Percentiles rank a stretch among this genome's conserved stretches.
Conservation (phyloP, 2,113 vertebrate genomes). For the Phaetusa simplex region DNA sequence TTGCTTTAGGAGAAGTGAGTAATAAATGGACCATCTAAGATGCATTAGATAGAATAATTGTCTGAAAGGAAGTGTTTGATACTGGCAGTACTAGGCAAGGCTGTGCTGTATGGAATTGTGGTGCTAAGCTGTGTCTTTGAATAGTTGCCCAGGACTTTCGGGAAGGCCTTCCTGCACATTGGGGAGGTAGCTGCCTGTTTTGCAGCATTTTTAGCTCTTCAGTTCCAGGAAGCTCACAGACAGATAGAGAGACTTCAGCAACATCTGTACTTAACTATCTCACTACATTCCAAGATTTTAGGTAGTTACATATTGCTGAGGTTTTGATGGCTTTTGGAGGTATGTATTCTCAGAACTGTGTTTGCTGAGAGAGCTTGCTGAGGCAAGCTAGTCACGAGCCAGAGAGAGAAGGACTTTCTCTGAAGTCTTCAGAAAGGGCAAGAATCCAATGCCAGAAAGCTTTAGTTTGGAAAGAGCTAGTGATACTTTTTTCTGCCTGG, state of each 20-base stretch:
- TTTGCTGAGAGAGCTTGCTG: not conserved
- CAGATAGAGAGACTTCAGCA: not conserved
- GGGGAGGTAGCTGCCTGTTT: not conserved
- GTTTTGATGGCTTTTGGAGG: not conserved
- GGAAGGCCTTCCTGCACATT: fast-evolving
- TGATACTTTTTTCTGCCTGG: not conserved
- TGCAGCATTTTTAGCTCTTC: not conserved
- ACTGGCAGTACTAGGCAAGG: not conserved
- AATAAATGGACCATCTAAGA: not conserved
- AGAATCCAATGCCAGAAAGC: not conserved
- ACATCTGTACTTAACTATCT: not conserved
- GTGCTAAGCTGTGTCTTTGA: not conserved
- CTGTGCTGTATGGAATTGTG: not conserved
- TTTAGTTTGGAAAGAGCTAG: not conserved
- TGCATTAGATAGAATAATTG: not conserved
- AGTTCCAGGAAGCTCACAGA: not conserved
- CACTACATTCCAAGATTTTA: not conserved
- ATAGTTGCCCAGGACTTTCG: not conserved
- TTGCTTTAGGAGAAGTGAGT: not conserved
- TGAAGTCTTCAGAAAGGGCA: not conserved
- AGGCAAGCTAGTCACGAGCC: not conserved
- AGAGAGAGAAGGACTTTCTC: not conserved
- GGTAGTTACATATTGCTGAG: not conserved
- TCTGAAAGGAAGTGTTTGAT: not conserved
- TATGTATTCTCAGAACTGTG: not conserved